Evolutionary conservation across 2,113 vertebrate genomes (phyloP), one percentile per base, ranked within the genome.

Genomic region (Trichechus manatus): DNA sequence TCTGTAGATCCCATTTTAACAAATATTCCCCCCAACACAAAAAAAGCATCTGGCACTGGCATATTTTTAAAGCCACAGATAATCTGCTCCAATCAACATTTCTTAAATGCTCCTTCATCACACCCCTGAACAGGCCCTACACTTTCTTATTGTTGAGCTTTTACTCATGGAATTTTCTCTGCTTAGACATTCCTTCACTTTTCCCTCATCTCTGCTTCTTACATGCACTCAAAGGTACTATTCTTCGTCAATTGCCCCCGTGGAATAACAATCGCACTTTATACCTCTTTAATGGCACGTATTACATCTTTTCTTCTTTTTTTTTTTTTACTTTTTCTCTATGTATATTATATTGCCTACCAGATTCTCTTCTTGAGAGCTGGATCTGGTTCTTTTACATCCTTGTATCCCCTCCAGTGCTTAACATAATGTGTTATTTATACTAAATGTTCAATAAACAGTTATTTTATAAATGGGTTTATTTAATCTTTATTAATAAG

Each of bases 401-500:
- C 22, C 23, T 91, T 93, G 29, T 87, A 83, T 77, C 22, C 82
- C 31, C 79, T 25, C 19, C 85, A 91, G 53, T 95, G 39, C 15
- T 64, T 88, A 84, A 92, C 82, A 87, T 36, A 78, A 59, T 78
- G 27, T 91, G 36, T 68, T 93, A 25, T 92, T 92, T 92, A 92
- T 91, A 85, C n/a, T 84, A 96, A 91, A 63, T 89, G 17, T 56
- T 96, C 80, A 93, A 81, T 72, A 97, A 95, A 90, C 19, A 61
- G 31, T 91, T 95, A 56, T 70, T 83, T 31, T 94, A 95, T 93
- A 91, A 93, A 85, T 88, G 17, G 84, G 27, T 70, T 77, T 97
- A 91, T 64, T 86, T 95, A 94, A 6, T 94, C 77, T 91, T 97
- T 93, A 95, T 89, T 89, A 92, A 94, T 77, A 27, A 23, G 0